Evolutionary conservation across 2,797 vertebrate genomes (phyloP), one percentile per base, ranked within the genome.

Genomic region (Onychomys torridus): DNA sequence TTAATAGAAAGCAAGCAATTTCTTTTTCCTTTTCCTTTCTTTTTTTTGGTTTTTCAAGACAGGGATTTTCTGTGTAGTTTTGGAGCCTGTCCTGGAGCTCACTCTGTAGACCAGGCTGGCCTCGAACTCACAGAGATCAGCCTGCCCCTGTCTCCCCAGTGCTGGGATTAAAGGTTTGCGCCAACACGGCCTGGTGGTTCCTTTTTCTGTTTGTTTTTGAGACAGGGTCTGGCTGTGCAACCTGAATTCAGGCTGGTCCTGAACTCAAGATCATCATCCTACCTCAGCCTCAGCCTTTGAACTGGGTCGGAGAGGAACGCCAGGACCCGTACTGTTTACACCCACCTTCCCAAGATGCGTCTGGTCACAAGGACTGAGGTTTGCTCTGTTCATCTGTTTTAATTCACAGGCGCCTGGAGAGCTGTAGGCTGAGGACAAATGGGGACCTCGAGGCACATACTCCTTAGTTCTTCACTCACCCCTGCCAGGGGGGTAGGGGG

Each of bases 361-460:
- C 63, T 1, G 8, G 1, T 77, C 67, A 88, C 46, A 43, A n/a
- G 63, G 63, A 95, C 59, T n/a, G 82, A n/a, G 78, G 16, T 9
- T 57, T 52, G 34, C 52, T 90, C 57, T 19, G 34, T 65, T 13
- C 40, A 63, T 59, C 52, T 5, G 5, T 93, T 97, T 97, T 96
- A 95, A 95, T 98, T 78, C 76, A 55, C 29, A 55, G 52, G 37
- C 43, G 57, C 17, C 1, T 2, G 55, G 73, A 69, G 21, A 86
- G 78, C 57, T 40, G 27, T 34, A 21, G 77, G 32, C 61, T 40
- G 40, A 69, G 90, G 57, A 81, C 29, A 43, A 2, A 57, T 1
- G 9, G 87, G 55, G 32, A 76, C 63, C 40, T 65, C 82, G 23
- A 13, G 63, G n/a, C 69, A 69, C 65, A 34, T 0, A 3, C 17